Evolutionary conservation across 2,888 invertebrate genomes (phyloP), one percentile per base, ranked within the genome.

Genomic region (Cheilosia urbana): DNA sequence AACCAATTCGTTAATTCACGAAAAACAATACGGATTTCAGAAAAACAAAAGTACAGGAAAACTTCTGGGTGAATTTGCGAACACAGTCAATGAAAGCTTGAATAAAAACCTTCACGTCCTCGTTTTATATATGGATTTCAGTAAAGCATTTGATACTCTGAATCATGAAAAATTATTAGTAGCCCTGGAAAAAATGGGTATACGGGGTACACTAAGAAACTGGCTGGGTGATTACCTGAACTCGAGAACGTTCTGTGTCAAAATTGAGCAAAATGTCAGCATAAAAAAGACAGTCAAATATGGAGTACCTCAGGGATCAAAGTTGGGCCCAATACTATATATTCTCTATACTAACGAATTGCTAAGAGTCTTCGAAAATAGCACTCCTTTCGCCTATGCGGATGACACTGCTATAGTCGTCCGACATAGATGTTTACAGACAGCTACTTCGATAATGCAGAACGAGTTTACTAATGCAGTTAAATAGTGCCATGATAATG

Each of bases 221-320:
- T 63, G 63, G 63, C 63, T 63, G 2, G 7, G 13, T 11, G 42
- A 69, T 19, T 65, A 49, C 24, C n/a, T 49, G 15, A 15, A 37
- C 49, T 13, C 19, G 6, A 15, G 21, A 17, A 24, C 5, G 2
- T 27, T 49, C 24, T 27, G 21, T 11, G 66, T 53, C 4, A 34
- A 34, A 34, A n/a, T 53, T 13, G 4, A 37, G 1, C 13, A 40
- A 5, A 37, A 11, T 15, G 15, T 37, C 15, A 49, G 71, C 6
- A 13, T 4, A 13, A 13, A 42, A 15, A n/a, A 13, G n/a, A 1
- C 7, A 15, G 40, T 40, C 3, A n/a, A 63, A n/a, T 37, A 51
- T 13, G 55, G 57, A 34, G 55, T 73, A 13, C 73, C 19, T 6
- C 63, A 73, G 17, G n/a, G 73, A n/a, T 65, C 34, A 19, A 55